Conservation (phyloP, 2,888 invertebrate genomes). For the Laspeyria flexula region DNA sequence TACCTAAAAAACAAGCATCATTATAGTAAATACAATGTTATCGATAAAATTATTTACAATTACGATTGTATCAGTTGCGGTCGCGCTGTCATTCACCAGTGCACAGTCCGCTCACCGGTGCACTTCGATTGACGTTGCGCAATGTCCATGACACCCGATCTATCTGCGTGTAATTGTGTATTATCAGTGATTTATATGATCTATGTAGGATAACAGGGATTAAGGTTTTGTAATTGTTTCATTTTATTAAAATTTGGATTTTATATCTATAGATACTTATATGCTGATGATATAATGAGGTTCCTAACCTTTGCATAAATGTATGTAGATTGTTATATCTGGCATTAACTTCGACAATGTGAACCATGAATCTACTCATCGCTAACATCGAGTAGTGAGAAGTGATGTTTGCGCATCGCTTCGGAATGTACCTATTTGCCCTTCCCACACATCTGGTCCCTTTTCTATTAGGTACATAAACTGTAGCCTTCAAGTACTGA, state of each 20-base stretch:
- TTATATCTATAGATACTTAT: too few relatives aligned
- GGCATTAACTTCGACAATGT: too few relatives aligned
- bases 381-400: conserved; percentile 37
- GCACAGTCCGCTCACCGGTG: conserved; percentile 30
- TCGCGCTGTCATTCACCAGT: conserved; percentile 39
- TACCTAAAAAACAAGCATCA: neutral
- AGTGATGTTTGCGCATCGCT: conserved; percentile 50
- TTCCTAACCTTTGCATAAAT: too few relatives aligned
- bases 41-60: conserved; percentile 30
- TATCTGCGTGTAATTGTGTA: conserved; percentile 29
- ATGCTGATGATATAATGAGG: too few relatives aligned
- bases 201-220: conserved; percentile 2
- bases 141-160: conserved; percentile 31
- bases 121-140: conserved; percentile 26
- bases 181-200: conserved; percentile 29
- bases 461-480: conserved; percentile 47
- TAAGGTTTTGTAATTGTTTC: neutral
- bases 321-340: too few relatives aligned
- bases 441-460: conserved; percentile 68
- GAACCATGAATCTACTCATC: neutral
- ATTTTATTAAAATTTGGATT: too few relatives aligned
- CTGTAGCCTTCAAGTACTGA: conserved; percentile 9
- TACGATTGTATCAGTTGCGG: conserved; percentile 32
- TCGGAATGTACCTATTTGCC: conserved; percentile 55
- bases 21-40: conserved; percentile 7